Percentiles rank a stretch among this genome's conserved stretches.
These are phyloP conservation scores for Sinodicranocentrus sp. DNA, from an alignment of 2,888 invertebrate genomes.

Conservation along the genomic window DNA sequence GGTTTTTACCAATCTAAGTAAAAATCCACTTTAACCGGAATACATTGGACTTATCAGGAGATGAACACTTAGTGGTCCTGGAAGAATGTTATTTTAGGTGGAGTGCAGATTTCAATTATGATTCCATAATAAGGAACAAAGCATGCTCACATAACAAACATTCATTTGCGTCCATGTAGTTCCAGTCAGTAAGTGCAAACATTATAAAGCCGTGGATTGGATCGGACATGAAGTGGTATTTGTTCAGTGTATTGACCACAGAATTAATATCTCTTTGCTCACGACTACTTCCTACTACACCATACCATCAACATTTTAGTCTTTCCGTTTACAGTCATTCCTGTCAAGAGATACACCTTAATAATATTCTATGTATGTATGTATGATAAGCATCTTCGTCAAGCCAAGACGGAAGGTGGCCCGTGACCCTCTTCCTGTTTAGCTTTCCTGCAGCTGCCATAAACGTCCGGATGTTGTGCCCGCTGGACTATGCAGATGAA, in stretches of 20 bases:
- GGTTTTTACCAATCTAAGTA: too few species aligned
- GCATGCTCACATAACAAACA: not conserved
- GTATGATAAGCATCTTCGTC: not conserved
- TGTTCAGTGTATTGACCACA: not conserved
- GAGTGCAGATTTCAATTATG: too few species aligned
- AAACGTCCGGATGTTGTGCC: not conserved
- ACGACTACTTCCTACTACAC: not conserved
- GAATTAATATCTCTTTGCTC: not conserved
- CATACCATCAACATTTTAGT: not conserved
- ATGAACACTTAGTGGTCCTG: too few species aligned
- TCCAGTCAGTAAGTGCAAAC: not conserved
- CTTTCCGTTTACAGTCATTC: not conserved
- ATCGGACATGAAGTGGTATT: not conserved
- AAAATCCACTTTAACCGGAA: too few species aligned
- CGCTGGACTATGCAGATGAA: not conserved
- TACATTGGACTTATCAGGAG: too few species aligned
- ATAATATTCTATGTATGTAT: not conserved
- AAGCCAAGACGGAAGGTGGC: not conserved
- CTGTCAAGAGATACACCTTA: not conserved
- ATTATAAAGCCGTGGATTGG: too few species aligned
- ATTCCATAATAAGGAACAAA: not conserved
- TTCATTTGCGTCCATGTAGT: not conserved
- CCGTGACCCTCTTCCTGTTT: conserved; percentile 9
- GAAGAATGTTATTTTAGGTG: too few species aligned
- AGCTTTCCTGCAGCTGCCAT: conserved; percentile 9